These are phyloP conservation scores for Dendroctonus valens DNA, from an alignment of 1,140 invertebrate genomes.

Conservation along the genomic window DNA sequence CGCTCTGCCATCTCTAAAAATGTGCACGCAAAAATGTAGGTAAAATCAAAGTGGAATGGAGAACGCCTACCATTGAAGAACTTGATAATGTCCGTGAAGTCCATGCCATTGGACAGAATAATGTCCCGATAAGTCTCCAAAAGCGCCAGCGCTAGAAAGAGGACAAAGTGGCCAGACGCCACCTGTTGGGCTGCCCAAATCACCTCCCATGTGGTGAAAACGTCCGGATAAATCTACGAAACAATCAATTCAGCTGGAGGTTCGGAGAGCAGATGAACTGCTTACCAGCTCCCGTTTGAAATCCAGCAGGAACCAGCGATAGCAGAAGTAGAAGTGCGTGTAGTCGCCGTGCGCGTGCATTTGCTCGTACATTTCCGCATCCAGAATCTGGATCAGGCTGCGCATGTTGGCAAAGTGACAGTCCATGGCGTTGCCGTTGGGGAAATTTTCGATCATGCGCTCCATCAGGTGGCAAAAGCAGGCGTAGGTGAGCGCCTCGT, in stretches of 20 bases:
- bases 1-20: constrained; percentile 89
- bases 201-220: constrained; percentile 91
- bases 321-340: constrained; percentile 97
- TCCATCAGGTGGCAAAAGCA: constrained; percentile 91
- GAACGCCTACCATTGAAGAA: constrained; percentile 84
- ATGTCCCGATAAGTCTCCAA: constrained; percentile 92
- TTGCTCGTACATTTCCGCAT: constrained; percentile 89
- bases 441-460: constrained; percentile 89
- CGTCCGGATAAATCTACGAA: constrained; percentile 70
- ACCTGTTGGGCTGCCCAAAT: constrained; percentile 93
- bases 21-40: not conserved
- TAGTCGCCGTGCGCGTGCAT: constrained; percentile 95
- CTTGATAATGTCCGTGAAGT: constrained; percentile 97
- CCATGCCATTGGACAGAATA: constrained; percentile 92
- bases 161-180: constrained; percentile 83
- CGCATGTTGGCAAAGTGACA: constrained; percentile 94
- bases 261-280: not conserved
- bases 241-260: not conserved
- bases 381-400: constrained; percentile 81
- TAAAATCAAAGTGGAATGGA: not conserved
- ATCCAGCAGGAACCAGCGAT: constrained; percentile 81
- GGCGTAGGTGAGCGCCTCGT: constrained; percentile 88
- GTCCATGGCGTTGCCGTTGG: constrained; percentile 91
- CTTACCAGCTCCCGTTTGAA: constrained; percentile 75
- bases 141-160: constrained; percentile 89